These are phyloP conservation scores for Akabosia matsudoensis DNA, from an alignment of 1,140 invertebrate genomes.

Conservation along the genomic window DNA sequence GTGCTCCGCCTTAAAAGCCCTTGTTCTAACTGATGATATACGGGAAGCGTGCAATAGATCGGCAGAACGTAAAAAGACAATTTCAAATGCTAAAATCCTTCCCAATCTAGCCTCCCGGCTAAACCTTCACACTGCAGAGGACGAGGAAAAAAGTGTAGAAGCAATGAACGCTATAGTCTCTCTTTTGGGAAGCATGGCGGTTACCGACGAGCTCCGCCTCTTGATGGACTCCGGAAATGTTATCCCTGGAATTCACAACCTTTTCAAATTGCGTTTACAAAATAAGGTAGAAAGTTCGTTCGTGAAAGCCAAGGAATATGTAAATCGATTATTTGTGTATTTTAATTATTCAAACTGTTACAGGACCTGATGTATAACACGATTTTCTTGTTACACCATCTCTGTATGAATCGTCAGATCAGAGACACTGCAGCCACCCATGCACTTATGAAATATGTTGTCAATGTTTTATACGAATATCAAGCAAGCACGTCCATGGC, in stretches of 20 bases:
- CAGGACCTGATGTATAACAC: background rate
- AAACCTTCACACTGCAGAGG: background rate
- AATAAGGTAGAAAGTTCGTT: background rate
- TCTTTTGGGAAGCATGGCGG: conserved; percentile 31
- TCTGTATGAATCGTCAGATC: background rate
- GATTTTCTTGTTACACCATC: background rate
- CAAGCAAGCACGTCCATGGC: background rate
- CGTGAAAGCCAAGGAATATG: background rate
- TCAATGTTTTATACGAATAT: background rate
- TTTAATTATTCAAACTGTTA: background rate
- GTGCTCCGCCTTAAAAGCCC: conserved; percentile 33
- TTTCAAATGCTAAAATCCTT: conserved; percentile 11
- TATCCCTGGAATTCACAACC: conserved; percentile 27
- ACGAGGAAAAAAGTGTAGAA: background rate
- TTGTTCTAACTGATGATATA: conserved; percentile 35
- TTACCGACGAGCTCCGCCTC: conserved; percentile 27
- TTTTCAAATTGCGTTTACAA: conserved; percentile 5
- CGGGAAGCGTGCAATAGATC: conserved; percentile 35
- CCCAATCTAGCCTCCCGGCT: background rate
- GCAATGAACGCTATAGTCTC: conserved; percentile 38
- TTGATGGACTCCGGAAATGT: conserved; percentile 17
- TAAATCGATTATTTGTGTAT: too few relatives aligned
- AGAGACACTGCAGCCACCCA: background rate
- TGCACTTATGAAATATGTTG: conserved; percentile 5
- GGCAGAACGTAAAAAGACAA: conserved; percentile 32